Conservation (phyloP, 2,113 vertebrate genomes). For the Procavia capensis region DNA sequence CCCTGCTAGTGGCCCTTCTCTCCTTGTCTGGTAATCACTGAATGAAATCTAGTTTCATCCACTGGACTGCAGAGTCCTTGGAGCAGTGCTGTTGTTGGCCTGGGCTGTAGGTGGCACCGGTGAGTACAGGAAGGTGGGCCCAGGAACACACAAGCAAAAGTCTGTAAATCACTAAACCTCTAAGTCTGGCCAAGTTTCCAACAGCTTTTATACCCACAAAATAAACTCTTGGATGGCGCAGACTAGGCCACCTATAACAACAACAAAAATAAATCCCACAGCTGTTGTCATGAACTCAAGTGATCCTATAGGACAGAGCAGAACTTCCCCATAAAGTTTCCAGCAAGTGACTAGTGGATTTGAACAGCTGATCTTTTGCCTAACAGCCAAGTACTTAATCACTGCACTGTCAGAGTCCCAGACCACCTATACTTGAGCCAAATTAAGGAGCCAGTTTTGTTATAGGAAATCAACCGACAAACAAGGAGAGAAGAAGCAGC, state of each 20-base stretch:
- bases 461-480: no score
- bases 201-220: background rate
- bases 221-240: background rate
- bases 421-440: background rate
- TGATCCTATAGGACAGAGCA: no score
- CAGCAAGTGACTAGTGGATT: no score
- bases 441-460: background rate
- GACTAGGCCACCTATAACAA: background rate
- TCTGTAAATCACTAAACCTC: background rate
- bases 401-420: no score
- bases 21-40: background rate
- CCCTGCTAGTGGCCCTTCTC: background rate
- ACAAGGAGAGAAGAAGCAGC: no score
- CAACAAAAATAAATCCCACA: no score
- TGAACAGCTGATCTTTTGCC: no score
- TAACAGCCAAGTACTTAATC: no score
- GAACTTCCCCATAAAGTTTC: no score
- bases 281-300: no score
- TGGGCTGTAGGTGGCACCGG: background rate
- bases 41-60: background rate
- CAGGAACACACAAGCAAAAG: background rate
- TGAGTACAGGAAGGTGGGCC: background rate
- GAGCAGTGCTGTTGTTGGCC: rapidly evolving
- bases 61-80: background rate
- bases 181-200: no score